A percentile compares a stretch with the other conserved stretches of the same genome.
phyloP scores from a whole-genome alignment of 2,797 vertebrate genomes.

The Caiman crocodilus region DNA sequence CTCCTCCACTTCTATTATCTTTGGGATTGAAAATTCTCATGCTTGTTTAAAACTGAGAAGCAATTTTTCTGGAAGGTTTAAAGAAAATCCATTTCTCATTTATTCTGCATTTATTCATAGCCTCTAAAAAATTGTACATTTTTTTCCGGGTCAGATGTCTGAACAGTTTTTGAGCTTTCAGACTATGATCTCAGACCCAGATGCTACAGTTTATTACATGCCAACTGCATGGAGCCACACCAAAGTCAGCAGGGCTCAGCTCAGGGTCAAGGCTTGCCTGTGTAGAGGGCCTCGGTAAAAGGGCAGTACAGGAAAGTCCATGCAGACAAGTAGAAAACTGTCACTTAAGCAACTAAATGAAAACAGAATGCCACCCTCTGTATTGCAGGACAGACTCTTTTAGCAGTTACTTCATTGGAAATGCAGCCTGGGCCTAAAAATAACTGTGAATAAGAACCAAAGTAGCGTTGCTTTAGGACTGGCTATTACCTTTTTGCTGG shows the following conservation, averaged over 20 bases:
- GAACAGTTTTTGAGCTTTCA: neutral
- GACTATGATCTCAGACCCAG: neutral
- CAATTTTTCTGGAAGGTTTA: slow-evolving; percentile 51
- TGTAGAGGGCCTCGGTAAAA: too few relatives aligned
- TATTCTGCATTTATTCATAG: slow-evolving; percentile 64
- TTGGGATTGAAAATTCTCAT: slow-evolving; percentile 37
- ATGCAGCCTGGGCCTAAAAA: fast-evolving
- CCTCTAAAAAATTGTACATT: slow-evolving; percentile 47
- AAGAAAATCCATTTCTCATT: slow-evolving; percentile 73
- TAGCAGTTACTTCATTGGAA: neutral
- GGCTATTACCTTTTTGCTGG: neutral
- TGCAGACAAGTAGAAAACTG: too few relatives aligned
- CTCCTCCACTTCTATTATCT: neutral
- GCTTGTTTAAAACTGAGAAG: slow-evolving; percentile 51
- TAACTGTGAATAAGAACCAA: too few relatives aligned
- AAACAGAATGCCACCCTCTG: neutral
- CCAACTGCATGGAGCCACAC: neutral
- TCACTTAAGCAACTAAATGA: neutral
- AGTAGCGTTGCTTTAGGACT: fast-evolving
- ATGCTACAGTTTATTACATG: neutral
- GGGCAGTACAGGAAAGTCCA: too few relatives aligned
- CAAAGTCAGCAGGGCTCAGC: neutral
- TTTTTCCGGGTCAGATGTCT: neutral
- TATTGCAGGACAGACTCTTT: neutral
- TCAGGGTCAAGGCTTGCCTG: neutral